Evolutionary conservation across 2,888 invertebrate species (phyloP), one percentile per base, ranked within the genome.

Genomic region (Drosophila bunnanda): DNA sequence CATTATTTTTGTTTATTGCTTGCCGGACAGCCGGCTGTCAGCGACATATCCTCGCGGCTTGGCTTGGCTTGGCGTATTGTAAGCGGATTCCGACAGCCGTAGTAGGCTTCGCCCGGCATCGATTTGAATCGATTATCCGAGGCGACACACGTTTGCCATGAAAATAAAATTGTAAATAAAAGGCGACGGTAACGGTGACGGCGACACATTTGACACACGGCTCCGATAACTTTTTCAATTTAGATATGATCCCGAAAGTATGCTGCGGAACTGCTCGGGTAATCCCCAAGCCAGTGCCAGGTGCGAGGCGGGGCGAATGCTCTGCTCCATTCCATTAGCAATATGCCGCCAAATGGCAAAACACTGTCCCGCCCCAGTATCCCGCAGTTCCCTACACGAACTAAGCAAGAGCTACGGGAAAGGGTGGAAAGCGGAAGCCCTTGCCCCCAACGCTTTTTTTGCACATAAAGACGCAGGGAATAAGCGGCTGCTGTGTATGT

Each of bases 1-100:
- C 75, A 78, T 83, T 70, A 86, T 78, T 74, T 77, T 74, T 74
- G 78, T 85, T 82, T 82, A 88, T 65, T 82, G 65, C 70, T 57
- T 52, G 54, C 36, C 62, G 57, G 59, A 87, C 78, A 78, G 66
- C 36, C 60, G 64, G 56, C 79, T 84, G 87, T 82, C 82, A 83
- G 44, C 84, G 67, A 43, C 55, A 73, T 52, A 50, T 44, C 20
- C 12, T 39, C 20, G 13, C 41, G 20, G 20, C 17, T 0, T 5
- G 20, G 20, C 17, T 0, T 5, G 20, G 46, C n/a, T 1, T 4
- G 46, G 50, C 32, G 48, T 22, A 39, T 32, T 72, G 64, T 66
- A 67, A 78, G 17, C 30, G 64, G 48, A 55, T 56, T 79, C 30
- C 59, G 57, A 39, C 59, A 36, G 44, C 22, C 57, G 15, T 10